phyloP scores from a whole-genome alignment of 2,113 vertebrate species.

The Gymnorhina tibicen region DNA sequence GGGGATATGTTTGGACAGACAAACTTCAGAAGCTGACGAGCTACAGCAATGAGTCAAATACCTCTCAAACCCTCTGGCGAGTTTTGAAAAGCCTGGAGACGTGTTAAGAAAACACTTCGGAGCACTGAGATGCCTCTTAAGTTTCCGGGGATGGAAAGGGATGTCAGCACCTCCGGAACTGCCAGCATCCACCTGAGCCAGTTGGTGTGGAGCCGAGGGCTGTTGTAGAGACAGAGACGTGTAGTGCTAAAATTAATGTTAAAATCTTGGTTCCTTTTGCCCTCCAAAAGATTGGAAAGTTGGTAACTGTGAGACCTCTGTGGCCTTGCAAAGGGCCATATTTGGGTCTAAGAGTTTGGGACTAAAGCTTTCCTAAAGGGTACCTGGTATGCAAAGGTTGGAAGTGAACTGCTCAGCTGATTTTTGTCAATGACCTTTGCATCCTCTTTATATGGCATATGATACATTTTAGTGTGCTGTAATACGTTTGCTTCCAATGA shows the following conservation, averaged over 20 bases:
- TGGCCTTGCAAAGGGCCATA: rapidly evolving
- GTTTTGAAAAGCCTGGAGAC: not conserved
- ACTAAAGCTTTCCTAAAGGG: not conserved
- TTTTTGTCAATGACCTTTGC: not conserved
- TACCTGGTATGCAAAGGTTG: not conserved
- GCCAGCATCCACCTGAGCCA: not conserved
- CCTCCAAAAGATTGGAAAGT: not conserved
- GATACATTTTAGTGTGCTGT: not conserved
- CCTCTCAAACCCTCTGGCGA: not conserved
- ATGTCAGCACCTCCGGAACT: not conserved
- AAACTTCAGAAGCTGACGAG: not conserved
- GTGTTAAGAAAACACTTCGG: rapidly evolving
- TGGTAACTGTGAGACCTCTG: not conserved
- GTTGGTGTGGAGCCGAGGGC: rapidly evolving
- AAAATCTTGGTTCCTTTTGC: not conserved
- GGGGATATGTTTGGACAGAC: not conserved
- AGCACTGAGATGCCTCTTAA: not conserved
- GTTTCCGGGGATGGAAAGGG: not conserved
- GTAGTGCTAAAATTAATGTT: not conserved
- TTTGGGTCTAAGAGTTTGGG: not conserved
- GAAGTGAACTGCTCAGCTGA: not conserved
- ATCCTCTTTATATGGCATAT: not conserved
- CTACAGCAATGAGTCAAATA: not conserved
- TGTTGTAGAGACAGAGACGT: not conserved
- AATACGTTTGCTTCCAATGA: not conserved